Percentiles rank a stretch among this genome's conserved stretches.
Evolutionary conservation across 2,797 vertebrate genomes (phyloP).

Genomic region (Takifugu rubripes): DNA sequence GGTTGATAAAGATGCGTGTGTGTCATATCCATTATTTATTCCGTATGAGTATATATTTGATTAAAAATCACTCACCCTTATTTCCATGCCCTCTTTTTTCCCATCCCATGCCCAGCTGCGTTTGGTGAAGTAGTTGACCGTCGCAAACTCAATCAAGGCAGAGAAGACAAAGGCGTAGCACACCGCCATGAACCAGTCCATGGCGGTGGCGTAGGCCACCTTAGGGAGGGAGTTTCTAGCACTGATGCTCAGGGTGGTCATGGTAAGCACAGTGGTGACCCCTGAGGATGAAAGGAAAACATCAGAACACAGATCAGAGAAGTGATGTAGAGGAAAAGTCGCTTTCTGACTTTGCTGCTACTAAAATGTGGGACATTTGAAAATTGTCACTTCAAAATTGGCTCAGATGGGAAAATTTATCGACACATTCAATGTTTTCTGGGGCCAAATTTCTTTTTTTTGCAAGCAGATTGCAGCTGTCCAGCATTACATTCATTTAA

Average conservation of each 20-base stretch:
- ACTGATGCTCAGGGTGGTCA: constrained; percentile 99
- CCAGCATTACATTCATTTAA: too few species aligned
- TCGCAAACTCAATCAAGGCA: constrained; percentile 98
- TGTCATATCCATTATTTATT: constrained; percentile 7
- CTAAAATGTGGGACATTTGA: too few species aligned
- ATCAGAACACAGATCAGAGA: constrained; percentile 23
- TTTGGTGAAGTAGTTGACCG: constrained; percentile 99
- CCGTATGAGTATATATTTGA: background rate
- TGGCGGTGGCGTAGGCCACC: constrained; percentile 98
- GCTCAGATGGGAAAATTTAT: too few species aligned
- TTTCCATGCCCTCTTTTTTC: constrained; percentile 93
- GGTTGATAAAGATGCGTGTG: constrained; percentile 19
- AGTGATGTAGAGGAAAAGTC: background rate
- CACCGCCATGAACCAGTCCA: constrained; percentile 99
- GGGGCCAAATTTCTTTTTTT: too few species aligned
- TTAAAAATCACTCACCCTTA: constrained; percentile 83
- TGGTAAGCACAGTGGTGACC: constrained; percentile 98
- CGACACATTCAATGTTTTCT: too few species aligned
- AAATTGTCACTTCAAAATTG: too few species aligned
- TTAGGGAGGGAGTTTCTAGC: constrained; percentile 98
- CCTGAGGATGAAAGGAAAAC: constrained; percentile 76
- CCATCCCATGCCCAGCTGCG: constrained; percentile 99
- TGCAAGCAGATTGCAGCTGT: too few species aligned
- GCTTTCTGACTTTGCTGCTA: too few species aligned
- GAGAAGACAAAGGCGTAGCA: constrained; percentile 99